Evolutionary conservation across 1,140 invertebrate species (phyloP), one percentile per base, ranked within the genome.

Genomic region (Zaprionus ghesquierei): DNA sequence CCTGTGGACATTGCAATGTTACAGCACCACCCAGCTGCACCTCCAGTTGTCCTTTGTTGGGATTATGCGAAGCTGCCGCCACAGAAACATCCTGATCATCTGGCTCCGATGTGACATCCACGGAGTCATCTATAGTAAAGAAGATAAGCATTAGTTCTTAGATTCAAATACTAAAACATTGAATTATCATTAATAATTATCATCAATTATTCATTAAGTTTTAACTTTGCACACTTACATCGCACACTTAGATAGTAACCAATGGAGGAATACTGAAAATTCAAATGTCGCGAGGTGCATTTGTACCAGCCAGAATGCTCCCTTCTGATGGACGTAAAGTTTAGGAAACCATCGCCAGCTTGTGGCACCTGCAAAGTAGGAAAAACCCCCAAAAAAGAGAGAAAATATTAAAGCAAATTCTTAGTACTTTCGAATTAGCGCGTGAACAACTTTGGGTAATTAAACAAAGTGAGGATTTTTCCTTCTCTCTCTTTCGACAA

Each of bases 231-330:
- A 27, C 92, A 95, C 96, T 96, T 93, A 97, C 96, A 95, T 92
- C 96, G 93, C 65, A 98, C 96, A 89, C 97, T 97, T 63, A 98
- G 94, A 90, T 96, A 97, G 93, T 97, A 97, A 65, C 96, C 97
- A 81, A 97, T 97, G 81, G 96, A 97, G 62, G 96, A 96, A 93
- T 97, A 97, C 90, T 96, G 94, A 10, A 96, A 95, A 77, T 97
- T 94, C 75, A 95, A 93, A 93, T 97, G 96, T 53, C 95, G 93
- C 50, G 96, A 96, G 25, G 96, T 95, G 93, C 97, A 98, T 90
- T 97, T 96, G 93, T 98, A 98, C 97, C 97, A 97, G 77, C 97
- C 97, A 75, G 95, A 96, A 92, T 97, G 96, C 65, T 95, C 94
- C 22, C 95, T 93, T 58, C 93, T 93, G 79, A 97, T 95, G 74